Percentiles rank a stretch among this genome's conserved stretches.
Evolutionary conservation across 2,113 vertebrate species (phyloP).

Genomic region (Pachycephala philippinensis): DNA sequence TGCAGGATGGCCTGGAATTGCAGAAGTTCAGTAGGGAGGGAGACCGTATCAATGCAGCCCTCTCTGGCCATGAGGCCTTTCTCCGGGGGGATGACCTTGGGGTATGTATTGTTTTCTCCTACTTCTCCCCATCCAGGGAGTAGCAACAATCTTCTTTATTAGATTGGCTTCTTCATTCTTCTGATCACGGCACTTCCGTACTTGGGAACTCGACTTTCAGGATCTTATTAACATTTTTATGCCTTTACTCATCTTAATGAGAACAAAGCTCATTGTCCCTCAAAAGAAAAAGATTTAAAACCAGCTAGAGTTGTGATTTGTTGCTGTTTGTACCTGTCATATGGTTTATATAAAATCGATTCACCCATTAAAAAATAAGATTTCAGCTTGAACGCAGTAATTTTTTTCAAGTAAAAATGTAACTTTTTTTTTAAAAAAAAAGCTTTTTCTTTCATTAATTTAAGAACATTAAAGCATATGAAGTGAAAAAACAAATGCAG

Average conservation of each 20-base stretch:
- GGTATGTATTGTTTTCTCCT: slow-evolving; percentile 64
- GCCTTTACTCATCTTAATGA: neutral
- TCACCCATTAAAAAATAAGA: neutral
- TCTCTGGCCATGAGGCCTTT: slow-evolving; percentile 80
- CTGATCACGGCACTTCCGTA: neutral
- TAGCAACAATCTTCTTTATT: neutral
- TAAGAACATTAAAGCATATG: neutral
- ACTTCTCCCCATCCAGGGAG: neutral
- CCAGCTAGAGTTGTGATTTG: neutral
- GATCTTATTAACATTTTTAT: neutral
- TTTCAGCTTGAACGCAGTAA: neutral
- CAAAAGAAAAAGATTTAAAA: neutral
- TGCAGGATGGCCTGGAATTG: slow-evolving; percentile 78
- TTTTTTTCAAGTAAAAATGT: neutral
- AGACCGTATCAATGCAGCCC: slow-evolving; percentile 76
- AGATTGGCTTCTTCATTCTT: neutral
- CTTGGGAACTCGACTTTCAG: neutral
- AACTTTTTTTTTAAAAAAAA: neutral
- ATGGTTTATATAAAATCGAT: neutral
- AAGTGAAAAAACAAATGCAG: neutral
- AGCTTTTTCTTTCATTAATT: neutral
- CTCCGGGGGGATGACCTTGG: slow-evolving; percentile 76
- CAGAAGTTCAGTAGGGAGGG: slow-evolving; percentile 80
- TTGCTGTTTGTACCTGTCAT: neutral
- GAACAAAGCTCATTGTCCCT: neutral